These are phyloP conservation scores for Orthosia gothica DNA, from an alignment of 2,888 invertebrate species.

Conservation along the genomic window DNA sequence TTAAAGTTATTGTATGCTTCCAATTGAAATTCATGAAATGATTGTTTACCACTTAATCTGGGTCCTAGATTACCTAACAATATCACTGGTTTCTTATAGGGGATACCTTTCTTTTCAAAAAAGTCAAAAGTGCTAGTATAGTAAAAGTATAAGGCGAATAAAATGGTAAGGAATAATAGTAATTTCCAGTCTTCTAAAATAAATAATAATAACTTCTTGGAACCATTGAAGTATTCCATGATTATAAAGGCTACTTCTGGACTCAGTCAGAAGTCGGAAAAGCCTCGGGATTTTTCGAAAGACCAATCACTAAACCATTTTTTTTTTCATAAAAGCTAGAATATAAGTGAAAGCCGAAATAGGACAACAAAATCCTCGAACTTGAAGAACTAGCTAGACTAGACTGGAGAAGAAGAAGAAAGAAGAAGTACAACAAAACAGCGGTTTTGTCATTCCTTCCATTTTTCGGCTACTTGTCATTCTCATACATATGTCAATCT, in stretches of 20 bases:
- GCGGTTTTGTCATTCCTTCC: too few species aligned
- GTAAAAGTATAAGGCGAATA: conserved; percentile 83
- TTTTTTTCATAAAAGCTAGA: too few species aligned
- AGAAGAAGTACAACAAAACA: too few species aligned
- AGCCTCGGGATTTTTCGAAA: neutral
- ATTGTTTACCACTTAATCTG: conserved; percentile 82
- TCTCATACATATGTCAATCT: too few species aligned
- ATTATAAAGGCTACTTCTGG: conserved; percentile 8
- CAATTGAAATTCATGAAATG: conserved; percentile 88
- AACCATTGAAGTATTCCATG: conserved; percentile 75
- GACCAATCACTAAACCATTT: neutral
- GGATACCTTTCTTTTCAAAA: conserved; percentile 87
- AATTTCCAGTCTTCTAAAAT: conserved; percentile 84
- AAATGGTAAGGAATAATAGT: conserved; percentile 76
- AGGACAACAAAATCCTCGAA: neutral
- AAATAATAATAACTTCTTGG: conserved; percentile 74
- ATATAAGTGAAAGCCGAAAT: neutral
- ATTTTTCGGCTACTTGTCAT: too few species aligned
- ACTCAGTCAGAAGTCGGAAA: neutral
- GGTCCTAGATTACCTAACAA: conserved; percentile 89
- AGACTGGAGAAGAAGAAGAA: too few species aligned
- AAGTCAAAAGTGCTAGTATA: conserved; percentile 86
- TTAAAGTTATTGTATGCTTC: conserved; percentile 87
- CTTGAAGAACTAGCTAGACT: too few species aligned
- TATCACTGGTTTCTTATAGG: conserved; percentile 85